Percentiles rank a stretch among this genome's conserved stretches.
phyloP scores from a whole-genome alignment of 2,797 vertebrate genomes.

The Dromococcyx pavoninus region DNA sequence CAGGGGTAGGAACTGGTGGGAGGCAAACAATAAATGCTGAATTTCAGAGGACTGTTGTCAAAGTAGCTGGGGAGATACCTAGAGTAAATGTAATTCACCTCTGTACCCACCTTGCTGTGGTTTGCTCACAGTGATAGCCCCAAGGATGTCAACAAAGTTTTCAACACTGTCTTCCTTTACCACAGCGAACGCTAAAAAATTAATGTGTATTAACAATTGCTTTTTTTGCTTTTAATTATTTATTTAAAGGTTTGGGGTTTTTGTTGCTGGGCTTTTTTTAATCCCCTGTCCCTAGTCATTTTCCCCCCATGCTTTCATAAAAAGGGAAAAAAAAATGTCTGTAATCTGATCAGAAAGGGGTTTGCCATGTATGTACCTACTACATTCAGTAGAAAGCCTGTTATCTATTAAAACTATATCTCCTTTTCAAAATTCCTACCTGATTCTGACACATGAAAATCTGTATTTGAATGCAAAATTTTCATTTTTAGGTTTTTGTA shows the following conservation, averaged over 20 bases:
- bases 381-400: not conserved
- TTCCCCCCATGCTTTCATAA: not conserved
- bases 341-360: not conserved
- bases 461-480: not conserved
- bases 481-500: conserved; percentile 26
- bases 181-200: not conserved
- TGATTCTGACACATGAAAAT: conserved; percentile 2
- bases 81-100: not conserved
- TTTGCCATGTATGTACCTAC: conserved; percentile 23
- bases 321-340: not conserved
- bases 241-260: not conserved
- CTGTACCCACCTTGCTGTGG: not conserved
- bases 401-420: not conserved
- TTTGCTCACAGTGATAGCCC: not conserved
- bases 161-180: not conserved
- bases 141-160: not conserved
- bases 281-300: not conserved
- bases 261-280: not conserved
- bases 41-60: not conserved
- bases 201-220: conserved; percentile 19
- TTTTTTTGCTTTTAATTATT: not conserved
- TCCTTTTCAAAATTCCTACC: conserved; percentile 4
- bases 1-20: not conserved
- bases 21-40: not conserved
- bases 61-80: not conserved